Evolutionary conservation across 2,888 invertebrate genomes (phyloP).

Genomic region (Aquatica leii): DNA sequence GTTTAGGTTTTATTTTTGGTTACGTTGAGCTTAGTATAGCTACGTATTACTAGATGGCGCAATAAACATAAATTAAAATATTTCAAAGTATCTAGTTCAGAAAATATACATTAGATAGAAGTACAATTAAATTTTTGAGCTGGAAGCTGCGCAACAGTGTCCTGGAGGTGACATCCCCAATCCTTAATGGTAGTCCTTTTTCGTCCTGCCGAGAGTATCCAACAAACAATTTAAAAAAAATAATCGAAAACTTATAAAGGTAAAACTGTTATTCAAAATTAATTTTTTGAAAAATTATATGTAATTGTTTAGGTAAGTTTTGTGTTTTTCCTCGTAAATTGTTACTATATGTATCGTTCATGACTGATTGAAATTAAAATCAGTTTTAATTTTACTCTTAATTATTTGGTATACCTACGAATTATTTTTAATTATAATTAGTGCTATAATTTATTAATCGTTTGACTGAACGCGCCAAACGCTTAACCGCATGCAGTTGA

Average conservation of each 20-base stretch:
- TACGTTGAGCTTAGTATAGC: no score
- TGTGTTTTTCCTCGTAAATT: background rate
- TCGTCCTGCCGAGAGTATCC: conserved; percentile 52
- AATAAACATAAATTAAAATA: background rate
- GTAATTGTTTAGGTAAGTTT: background rate
- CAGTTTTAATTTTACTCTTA: background rate
- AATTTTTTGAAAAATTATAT: background rate
- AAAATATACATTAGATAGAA: conserved; percentile 10
- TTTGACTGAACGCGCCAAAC: no score
- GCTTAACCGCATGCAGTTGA: background rate
- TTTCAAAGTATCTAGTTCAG: background rate
- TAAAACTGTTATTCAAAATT: background rate
- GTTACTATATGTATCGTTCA: background rate
- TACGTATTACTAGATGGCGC: conserved; percentile 1
- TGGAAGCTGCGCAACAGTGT: conserved; percentile 54
- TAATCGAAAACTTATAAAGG: background rate
- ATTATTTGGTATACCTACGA: no score
- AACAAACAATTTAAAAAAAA: conserved; percentile 32
- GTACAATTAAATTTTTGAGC: background rate
- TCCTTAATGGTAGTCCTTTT: conserved; percentile 50
- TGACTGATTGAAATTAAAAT: no score
- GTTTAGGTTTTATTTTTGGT: no score
- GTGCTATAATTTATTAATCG: no score
- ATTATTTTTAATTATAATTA: background rate
- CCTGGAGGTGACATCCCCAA: conserved; percentile 46